phyloP scores from a whole-genome alignment of 1,140 invertebrate genomes.

The Dolichoris vasculosae region DNA sequence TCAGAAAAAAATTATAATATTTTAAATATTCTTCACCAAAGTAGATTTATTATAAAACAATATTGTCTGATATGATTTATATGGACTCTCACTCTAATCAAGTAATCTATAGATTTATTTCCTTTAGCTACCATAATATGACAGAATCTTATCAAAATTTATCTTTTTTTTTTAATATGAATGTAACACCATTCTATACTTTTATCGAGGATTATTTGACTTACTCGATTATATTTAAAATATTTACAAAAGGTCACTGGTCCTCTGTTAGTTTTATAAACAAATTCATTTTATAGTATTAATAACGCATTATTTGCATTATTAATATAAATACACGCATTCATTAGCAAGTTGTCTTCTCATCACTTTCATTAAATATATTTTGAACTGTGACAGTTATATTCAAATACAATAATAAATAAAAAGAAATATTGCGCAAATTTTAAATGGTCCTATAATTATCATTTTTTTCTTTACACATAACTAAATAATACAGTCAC shows the following conservation, averaged over 20 bases:
- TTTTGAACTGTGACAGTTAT: slow-evolving; percentile 20
- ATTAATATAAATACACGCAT: slow-evolving; percentile 39
- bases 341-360: slow-evolving; percentile 25
- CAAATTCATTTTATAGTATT: slow-evolving; percentile 6
- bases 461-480: slow-evolving; percentile 41
- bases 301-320: slow-evolving; percentile 24
- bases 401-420: slow-evolving; percentile 41
- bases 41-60: slow-evolving; percentile 27
- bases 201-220: slow-evolving; percentile 34
- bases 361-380: slow-evolving; percentile 35
- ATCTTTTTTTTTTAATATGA: slow-evolving; percentile 14
- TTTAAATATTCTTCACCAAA: slow-evolving; percentile 24
- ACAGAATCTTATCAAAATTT: slow-evolving; percentile 46
- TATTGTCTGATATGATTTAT: slow-evolving; percentile 28
- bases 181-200: not conserved
- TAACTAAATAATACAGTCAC: slow-evolving; percentile 44
- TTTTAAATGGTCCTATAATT: slow-evolving; percentile 28
- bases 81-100: slow-evolving; percentile 1
- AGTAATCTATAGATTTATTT: slow-evolving; percentile 27
- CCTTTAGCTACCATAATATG: slow-evolving; percentile 5
- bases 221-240: slow-evolving; percentile 39
- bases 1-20: slow-evolving; percentile 36
- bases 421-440: slow-evolving; percentile 38
- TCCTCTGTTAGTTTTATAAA: slow-evolving; percentile 44
- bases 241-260: slow-evolving; percentile 52